These are phyloP conservation scores for Phortica variegata DNA, from an alignment of 1,140 invertebrate genomes.

Conservation along the genomic window DNA sequence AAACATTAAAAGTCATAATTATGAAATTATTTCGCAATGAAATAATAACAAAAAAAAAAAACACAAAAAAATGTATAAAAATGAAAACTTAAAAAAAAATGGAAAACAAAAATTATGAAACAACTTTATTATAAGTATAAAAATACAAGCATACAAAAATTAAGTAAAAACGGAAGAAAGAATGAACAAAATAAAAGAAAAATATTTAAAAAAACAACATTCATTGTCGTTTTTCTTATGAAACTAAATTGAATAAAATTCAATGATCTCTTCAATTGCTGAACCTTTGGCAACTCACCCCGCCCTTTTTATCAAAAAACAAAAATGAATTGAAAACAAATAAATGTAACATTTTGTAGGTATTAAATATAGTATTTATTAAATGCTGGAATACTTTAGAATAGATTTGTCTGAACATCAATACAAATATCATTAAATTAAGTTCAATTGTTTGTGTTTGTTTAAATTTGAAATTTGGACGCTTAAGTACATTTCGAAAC, in stretches of 20 bases:
- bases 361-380: too few relatives aligned
- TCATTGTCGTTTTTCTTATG: neutral
- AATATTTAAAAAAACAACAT: conserved; percentile 35
- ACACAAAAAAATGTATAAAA: conserved; percentile 29
- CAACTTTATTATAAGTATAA: too few relatives aligned
- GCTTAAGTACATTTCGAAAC: too few relatives aligned
- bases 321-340: conserved; percentile 23
- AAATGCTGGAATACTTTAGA: too few relatives aligned
- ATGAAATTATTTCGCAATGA: too few relatives aligned
- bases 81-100: conserved; percentile 18
- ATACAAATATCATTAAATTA: too few relatives aligned
- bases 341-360: conserved; percentile 2
- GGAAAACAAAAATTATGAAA: conserved; percentile 34
- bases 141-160: conserved; percentile 23
- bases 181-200: conserved; percentile 44
- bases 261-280: conserved; percentile 1
- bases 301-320: conserved; percentile 11
- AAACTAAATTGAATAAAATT: conserved; percentile 3
- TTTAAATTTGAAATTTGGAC: too few relatives aligned
- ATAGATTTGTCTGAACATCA: too few relatives aligned
- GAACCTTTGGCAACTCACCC: neutral
- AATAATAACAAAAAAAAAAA: conserved; percentile 15
- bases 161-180: conserved; percentile 32
- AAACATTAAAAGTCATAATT: too few relatives aligned
- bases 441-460: too few relatives aligned